Evolutionary conservation across 2,113 vertebrate species (phyloP).

Genomic region (Calyptommatus sinebrachiatus): DNA sequence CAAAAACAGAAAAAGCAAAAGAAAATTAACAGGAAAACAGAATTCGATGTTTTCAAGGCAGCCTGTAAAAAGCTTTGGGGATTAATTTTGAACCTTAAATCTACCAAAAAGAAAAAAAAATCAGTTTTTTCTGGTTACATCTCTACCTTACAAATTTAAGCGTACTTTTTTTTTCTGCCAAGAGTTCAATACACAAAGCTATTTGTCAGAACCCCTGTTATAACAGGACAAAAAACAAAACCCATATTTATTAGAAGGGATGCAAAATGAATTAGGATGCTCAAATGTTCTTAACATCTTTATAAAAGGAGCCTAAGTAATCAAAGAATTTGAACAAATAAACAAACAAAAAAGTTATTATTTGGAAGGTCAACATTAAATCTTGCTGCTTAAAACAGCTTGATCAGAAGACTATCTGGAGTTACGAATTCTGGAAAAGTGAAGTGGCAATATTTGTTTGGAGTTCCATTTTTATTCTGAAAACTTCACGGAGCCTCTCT

Average conservation of each 20-base stretch:
- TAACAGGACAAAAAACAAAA: conserved; percentile 60
- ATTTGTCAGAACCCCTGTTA: conserved; percentile 72
- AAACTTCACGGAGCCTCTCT: conserved; percentile 72
- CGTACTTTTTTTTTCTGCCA: conserved; percentile 73
- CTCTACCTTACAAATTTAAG: conserved; percentile 75
- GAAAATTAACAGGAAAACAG: conserved; percentile 82
- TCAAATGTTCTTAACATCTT: conserved; percentile 77
- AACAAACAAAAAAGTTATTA: conserved; percentile 39
- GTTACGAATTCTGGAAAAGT: conserved; percentile 61
- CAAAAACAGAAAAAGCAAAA: conserved; percentile 87
- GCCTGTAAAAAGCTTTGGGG: conserved; percentile 81
- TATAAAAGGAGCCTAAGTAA: conserved; percentile 62
- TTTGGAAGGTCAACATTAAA: conserved; percentile 43
- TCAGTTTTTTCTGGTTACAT: conserved; percentile 73
- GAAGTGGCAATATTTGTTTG: conserved; percentile 49
- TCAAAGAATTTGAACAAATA: conserved; percentile 54
- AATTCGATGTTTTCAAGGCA: conserved; percentile 85
- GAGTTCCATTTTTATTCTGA: conserved; percentile 69
- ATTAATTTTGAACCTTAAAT: conserved; percentile 75
- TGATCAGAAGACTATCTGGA: conserved; percentile 65
- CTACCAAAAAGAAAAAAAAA: conserved; percentile 66
- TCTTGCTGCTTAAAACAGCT: conserved; percentile 53
- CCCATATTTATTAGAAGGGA: conserved; percentile 77
- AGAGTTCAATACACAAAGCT: conserved; percentile 75
- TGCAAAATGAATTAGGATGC: conserved; percentile 76